Evolutionary conservation across 1,140 invertebrate species (phyloP).

Genomic region (Conus ventricosus): DNA sequence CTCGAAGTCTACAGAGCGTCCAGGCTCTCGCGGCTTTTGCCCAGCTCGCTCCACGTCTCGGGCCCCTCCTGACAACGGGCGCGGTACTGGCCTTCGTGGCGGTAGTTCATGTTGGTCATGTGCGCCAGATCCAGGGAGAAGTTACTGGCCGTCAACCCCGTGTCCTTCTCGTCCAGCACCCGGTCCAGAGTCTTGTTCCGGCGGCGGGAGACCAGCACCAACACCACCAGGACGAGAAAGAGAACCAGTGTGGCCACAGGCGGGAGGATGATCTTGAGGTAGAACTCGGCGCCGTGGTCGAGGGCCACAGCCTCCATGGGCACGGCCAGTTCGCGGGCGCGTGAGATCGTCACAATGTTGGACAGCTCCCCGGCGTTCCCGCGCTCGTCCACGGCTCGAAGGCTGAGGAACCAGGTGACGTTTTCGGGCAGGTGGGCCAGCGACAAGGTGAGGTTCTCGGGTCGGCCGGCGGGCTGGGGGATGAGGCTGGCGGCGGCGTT

Average conservation of each 20-base stretch:
- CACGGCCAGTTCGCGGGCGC: conserved; percentile 35
- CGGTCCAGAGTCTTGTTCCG: conserved; percentile 16
- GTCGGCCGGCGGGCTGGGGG: conserved; percentile 21
- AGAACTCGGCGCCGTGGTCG: conserved; percentile 5
- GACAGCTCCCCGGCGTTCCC: conserved; percentile 45
- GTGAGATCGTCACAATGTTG: conserved; percentile 48
- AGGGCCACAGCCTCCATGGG: background rate
- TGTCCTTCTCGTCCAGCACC: background rate
- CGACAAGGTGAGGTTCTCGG: conserved; percentile 28
- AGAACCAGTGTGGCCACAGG: conserved; percentile 27
- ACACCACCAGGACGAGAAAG: conserved; percentile 27
- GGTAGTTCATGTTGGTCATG: conserved; percentile 48
- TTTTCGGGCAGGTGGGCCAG: conserved; percentile 19
- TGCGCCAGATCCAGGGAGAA: conserved; percentile 31
- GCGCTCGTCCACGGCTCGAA: conserved; percentile 38
- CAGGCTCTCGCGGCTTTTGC: conserved; percentile 32
- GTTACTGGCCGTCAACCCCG: background rate
- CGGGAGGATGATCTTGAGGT: conserved; percentile 35
- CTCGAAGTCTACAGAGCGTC: background rate
- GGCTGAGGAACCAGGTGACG: conserved; percentile 39
- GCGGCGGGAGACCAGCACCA: conserved; percentile 15
- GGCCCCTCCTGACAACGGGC: conserved; percentile 37
- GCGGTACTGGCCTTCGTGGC: conserved; percentile 47
- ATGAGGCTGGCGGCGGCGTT: background rate
- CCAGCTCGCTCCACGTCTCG: conserved; percentile 42